Evolutionary conservation across 2,113 vertebrate species (phyloP), one percentile per base, ranked within the genome.

Genomic region (Leptosomus discolor): DNA sequence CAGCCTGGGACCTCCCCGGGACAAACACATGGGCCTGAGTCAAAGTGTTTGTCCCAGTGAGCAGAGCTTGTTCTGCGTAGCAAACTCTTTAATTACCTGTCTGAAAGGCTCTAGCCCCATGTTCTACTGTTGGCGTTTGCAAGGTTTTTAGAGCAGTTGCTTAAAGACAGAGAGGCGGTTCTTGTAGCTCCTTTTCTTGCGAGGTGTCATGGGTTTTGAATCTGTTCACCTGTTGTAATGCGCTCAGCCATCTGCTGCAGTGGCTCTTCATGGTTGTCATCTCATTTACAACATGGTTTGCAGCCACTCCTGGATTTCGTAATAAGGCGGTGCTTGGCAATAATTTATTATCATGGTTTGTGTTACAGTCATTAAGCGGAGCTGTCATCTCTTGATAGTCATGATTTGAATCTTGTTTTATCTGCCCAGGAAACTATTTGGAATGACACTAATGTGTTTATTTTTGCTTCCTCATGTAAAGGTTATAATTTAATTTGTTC

Each of bases 371-470:
- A 82, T 92, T 78, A 91, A 71, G 45, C 3, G 2, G 32, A 86
- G 61, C 81, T 90, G 84, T 89, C 84, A 69, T 87, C 65, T 95
- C 80, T 85, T 87, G 76, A 26, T 90, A 87, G 73, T 3, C 2
- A 41, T 82, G 57, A 45, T 92, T 78, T 87, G 68, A 70, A 68
- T 92, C 60, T 45, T 71, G 48, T 10, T 65, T 60, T 92, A 79
- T n/a, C 86, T 95, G 69, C 85, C 46, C 83, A 57, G 92, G 71
- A 93, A 89, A 63, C 50, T 9, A 84, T 75, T 87, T 81, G 64
- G 60, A 85, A 68, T 43, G 53, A 78, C 6, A 15, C 61, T 46
- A 39, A 74, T 61, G 48, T 82, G 73, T 91, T 96, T 93, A 48
- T 94, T 92, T 94, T 96, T 68, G 61, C 69, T 94, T 91, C 83